These are phyloP conservation scores for Torymus texanus DNA, from an alignment of 2,888 invertebrate species.

Conservation along the genomic window DNA sequence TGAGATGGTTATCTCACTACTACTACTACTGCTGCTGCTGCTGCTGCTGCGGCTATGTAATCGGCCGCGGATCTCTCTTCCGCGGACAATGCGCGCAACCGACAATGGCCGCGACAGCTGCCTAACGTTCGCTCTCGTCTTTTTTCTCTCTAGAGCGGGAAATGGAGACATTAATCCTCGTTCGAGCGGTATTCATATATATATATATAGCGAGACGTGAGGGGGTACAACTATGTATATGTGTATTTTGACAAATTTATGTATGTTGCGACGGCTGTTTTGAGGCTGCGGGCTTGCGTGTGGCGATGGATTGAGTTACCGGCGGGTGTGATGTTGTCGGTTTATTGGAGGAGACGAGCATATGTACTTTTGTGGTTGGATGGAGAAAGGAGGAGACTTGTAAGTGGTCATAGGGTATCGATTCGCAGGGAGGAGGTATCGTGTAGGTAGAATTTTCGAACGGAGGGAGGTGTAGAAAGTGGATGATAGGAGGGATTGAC, in stretches of 20 bases:
- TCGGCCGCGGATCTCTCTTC: slow-evolving; percentile 69
- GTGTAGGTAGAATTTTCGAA: no score
- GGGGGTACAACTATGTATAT: slow-evolving; percentile 13
- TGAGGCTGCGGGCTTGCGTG: slow-evolving; percentile 14
- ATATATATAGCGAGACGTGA: neutral
- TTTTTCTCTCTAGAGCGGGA: slow-evolving; percentile 29
- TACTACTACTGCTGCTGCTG: no score
- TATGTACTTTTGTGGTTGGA: no score
- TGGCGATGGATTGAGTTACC: slow-evolving; percentile 33
- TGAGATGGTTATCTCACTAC: slow-evolving; percentile 66
- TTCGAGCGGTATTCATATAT: slow-evolving; percentile 45
- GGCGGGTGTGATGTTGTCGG: neutral
- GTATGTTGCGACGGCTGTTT: no score
- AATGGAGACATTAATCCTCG: slow-evolving; percentile 55
- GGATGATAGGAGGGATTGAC: no score
- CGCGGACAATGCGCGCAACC: slow-evolving; percentile 72
- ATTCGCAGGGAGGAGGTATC: no score
- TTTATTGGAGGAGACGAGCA: no score
- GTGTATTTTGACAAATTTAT: slow-evolving; percentile 51
- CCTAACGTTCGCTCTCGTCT: slow-evolving; percentile 65
- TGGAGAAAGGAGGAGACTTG: no score
- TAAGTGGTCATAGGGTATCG: no score
- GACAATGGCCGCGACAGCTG: slow-evolving; percentile 74
- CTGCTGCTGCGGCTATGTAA: slow-evolving; percentile 60
- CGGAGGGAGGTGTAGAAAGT: no score